Evolutionary conservation across 2,113 vertebrate species (phyloP).

Genomic region (Kobus ellipsiprymnus): DNA sequence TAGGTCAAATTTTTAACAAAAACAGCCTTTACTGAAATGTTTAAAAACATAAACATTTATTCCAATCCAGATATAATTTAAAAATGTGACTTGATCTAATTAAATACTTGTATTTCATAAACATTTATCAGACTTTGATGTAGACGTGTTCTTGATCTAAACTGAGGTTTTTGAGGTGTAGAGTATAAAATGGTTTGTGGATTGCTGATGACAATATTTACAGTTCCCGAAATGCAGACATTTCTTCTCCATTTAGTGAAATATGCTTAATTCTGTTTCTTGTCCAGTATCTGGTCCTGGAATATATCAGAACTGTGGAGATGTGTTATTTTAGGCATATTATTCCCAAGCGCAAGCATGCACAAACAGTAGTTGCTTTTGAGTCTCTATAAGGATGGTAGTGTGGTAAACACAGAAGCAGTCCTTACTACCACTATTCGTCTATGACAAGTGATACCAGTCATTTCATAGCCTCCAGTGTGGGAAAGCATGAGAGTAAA

Average conservation of each 20-base stretch:
- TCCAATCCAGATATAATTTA: not conserved
- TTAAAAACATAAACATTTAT: slow-evolving; percentile 11
- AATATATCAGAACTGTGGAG: not conserved
- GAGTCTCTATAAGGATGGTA: not conserved
- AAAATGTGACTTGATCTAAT: not conserved
- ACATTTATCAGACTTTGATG: not conserved
- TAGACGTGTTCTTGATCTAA: not conserved
- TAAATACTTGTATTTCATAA: not conserved
- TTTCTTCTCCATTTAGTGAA: not conserved
- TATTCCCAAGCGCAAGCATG: not conserved
- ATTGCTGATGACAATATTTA: not conserved
- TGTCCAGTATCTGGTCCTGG: not conserved
- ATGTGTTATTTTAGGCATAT: not conserved
- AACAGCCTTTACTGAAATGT: not conserved
- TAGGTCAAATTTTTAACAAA: not conserved
- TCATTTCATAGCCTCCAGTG: not conserved
- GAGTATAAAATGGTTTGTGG: not conserved
- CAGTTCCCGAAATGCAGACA: not conserved
- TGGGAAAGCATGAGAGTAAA: not conserved
- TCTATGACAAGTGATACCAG: not conserved
- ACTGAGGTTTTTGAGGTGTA: not conserved
- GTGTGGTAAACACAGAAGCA: not conserved
- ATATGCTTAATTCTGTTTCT: not conserved
- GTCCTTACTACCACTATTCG: not conserved
- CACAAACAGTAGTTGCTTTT: not conserved